These are phyloP conservation scores for Leucozona laternaria DNA, from an alignment of 2,888 invertebrate genomes.

Conservation along the genomic window DNA sequence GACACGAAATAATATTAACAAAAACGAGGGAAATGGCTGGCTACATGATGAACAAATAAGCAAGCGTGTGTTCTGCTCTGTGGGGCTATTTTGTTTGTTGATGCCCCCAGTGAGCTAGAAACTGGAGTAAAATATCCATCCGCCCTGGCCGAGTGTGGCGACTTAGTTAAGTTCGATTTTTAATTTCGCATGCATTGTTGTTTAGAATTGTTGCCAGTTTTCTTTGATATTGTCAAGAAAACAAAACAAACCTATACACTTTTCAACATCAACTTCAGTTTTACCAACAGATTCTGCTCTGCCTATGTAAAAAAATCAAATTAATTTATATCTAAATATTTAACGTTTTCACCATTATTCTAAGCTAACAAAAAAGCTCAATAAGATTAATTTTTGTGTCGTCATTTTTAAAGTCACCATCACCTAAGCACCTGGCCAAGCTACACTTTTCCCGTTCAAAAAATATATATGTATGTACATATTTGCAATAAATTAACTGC, in stretches of 20 bases:
- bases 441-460: background rate
- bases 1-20: constrained; percentile 62
- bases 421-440: too few relatives aligned
- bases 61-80: constrained; percentile 37
- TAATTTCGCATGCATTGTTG: background rate
- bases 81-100: constrained; percentile 51
- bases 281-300: too few relatives aligned
- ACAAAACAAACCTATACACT: background rate
- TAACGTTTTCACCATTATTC: too few relatives aligned
- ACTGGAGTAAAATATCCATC: background rate
- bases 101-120: constrained; percentile 46
- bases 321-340: too few relatives aligned
- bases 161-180: constrained; percentile 7
- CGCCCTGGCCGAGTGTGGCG: constrained; percentile 14
- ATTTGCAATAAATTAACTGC: background rate
- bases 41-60: constrained; percentile 50
- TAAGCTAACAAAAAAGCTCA: too few relatives aligned
- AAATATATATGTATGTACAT: background rate
- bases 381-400: too few relatives aligned
- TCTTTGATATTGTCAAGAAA: background rate
- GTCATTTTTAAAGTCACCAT: too few relatives aligned
- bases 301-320: too few relatives aligned
- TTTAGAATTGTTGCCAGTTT: background rate
- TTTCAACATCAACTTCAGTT: too few relatives aligned
- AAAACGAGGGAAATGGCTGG: constrained; percentile 54